These are phyloP conservation scores for Cyphomyrus discorhynchus DNA, from an alignment of 2,113 vertebrate genomes.

Conservation along the genomic window DNA sequence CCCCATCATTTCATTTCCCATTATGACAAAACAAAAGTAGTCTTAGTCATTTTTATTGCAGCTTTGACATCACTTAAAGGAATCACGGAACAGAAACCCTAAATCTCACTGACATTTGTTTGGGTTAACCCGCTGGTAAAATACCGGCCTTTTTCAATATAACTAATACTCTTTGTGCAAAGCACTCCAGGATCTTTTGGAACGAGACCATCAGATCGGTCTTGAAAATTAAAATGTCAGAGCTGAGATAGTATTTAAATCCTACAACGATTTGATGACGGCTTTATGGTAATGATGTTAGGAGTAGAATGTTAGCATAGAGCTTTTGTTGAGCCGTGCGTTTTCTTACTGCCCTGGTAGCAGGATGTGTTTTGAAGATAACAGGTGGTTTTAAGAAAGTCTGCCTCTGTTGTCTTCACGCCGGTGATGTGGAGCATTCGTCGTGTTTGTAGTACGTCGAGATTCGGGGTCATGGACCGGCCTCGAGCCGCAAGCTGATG, in stretches of 20 bases:
- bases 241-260: not conserved
- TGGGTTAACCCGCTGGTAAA: not conserved
- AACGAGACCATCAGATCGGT: not conserved
- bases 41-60: not conserved
- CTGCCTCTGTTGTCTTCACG: not conserved
- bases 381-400: not conserved
- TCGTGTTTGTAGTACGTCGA: not conserved
- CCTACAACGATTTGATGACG: not conserved
- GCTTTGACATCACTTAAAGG: not conserved
- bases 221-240: not conserved
- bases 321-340: not conserved
- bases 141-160: not conserved
- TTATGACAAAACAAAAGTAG: not conserved
- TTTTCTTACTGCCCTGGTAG: not conserved
- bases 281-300: not conserved
- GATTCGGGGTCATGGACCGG: not conserved
- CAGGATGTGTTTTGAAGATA: not conserved
- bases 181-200: not conserved
- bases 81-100: not conserved
- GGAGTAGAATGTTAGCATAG: not conserved
- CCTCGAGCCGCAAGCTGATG: not conserved
- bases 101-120: constrained; percentile 1
- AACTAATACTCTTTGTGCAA: not conserved
- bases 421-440: not conserved
- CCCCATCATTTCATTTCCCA: not conserved